Percentiles rank a stretch among this genome's conserved stretches.
Evolutionary conservation across 2,888 invertebrate species (phyloP).

Genomic region (Erebia palarica): DNA sequence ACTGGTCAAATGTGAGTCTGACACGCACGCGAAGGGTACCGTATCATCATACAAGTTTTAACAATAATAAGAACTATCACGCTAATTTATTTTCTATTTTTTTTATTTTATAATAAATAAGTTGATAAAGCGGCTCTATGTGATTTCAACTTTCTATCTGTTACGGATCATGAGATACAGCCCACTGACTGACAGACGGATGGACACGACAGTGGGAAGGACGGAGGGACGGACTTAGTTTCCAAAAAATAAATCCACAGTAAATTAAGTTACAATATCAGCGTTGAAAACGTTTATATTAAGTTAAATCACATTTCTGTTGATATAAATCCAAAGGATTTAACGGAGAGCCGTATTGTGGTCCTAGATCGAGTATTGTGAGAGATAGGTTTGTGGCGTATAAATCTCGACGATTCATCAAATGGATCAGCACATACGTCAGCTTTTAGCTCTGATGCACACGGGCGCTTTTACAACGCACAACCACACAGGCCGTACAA

Average conservation of each 20-base stretch:
- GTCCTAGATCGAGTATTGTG: constrained; percentile 27
- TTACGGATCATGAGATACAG: too few species aligned
- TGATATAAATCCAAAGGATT: constrained; percentile 46
- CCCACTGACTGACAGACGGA: neutral
- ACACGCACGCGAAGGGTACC: too few species aligned
- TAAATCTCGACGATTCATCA: constrained; percentile 40
- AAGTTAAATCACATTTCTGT: constrained; percentile 33
- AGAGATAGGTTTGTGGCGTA: constrained; percentile 35
- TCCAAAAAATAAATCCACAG: constrained; percentile 1
- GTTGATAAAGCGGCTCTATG: too few species aligned
- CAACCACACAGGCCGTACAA: neutral
- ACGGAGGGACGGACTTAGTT: neutral
- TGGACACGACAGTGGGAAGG: too few species aligned
- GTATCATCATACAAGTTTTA: too few species aligned
- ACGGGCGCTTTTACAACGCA: neutral
- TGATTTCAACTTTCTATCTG: too few species aligned
- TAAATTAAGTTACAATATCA: neutral
- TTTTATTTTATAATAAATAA: too few species aligned
- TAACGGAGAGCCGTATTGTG: constrained; percentile 37
- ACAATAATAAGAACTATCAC: too few species aligned
- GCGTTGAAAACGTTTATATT: constrained; percentile 14
- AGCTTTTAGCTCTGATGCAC: constrained; percentile 26
- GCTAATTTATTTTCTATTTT: too few species aligned
- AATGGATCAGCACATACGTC: constrained; percentile 38
- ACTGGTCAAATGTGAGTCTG: too few species aligned